Conservation (phyloP, 2,888 invertebrate species). For the Deilephila porcellus region DNA sequence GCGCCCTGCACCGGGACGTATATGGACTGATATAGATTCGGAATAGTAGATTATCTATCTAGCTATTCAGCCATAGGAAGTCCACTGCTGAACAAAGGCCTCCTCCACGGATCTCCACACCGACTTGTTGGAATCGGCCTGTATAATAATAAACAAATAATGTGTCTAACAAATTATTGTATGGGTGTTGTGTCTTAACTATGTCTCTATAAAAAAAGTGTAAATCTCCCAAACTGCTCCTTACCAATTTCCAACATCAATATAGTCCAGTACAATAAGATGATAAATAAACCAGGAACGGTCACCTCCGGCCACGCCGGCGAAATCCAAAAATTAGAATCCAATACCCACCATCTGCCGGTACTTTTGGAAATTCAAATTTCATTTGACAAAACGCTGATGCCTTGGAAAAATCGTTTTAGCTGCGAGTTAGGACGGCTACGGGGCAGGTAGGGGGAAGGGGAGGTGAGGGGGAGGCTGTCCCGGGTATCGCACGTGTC, state of each 20-base stretch:
- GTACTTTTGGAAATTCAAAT: slow-evolving; percentile 25
- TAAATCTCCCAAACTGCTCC: too few relatives aligned
- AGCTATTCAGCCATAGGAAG: too few relatives aligned
- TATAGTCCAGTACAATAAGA: not conserved
- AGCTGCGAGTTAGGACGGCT: slow-evolving; percentile 22
- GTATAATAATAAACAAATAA: too few relatives aligned
- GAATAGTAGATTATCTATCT: too few relatives aligned
- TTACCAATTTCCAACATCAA: not conserved
- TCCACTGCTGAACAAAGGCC: too few relatives aligned
- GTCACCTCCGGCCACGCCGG: not conserved
- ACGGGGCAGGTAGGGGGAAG: not conserved
- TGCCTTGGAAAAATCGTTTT: slow-evolving; percentile 25
- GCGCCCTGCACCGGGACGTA: too few relatives aligned
- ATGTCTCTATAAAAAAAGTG: too few relatives aligned
- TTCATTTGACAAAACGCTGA: slow-evolving; percentile 26
- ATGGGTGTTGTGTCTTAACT: too few relatives aligned
- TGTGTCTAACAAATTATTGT: too few relatives aligned
- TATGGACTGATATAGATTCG: too few relatives aligned
- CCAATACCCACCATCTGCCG: slow-evolving; percentile 20
- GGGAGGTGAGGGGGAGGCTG: not conserved
- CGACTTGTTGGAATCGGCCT: too few relatives aligned
- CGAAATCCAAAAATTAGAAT: slow-evolving; percentile 10
- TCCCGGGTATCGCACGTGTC: slow-evolving; percentile 31
- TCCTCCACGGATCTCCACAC: too few relatives aligned
- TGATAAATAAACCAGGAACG: slow-evolving; percentile 6